Conservation (phyloP, 2,797 vertebrate genomes). For the Macrochelys suwanniensis region DNA sequence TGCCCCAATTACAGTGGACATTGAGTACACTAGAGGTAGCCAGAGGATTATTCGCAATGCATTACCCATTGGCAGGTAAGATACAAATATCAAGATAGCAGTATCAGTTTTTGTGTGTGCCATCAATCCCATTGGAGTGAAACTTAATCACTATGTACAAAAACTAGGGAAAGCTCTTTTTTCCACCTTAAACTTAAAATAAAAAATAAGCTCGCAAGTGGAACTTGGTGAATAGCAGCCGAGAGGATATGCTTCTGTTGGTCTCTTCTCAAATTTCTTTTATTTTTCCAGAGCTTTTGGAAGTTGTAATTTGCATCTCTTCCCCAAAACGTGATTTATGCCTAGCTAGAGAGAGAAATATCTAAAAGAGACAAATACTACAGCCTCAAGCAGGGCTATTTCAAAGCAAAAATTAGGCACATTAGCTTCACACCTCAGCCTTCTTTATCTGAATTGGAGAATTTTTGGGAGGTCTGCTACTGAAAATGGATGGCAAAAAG, state of each 20-base stretch:
- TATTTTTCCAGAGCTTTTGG: not conserved
- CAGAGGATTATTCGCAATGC: slow-evolving; percentile 99
- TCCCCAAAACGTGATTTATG: not conserved
- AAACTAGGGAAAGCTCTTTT: not conserved
- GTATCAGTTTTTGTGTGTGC: not conserved
- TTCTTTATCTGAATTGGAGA: not conserved
- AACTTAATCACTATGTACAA: not conserved
- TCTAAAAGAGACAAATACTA: not conserved
- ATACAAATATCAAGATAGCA: rapidly evolving
- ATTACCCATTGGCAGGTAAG: slow-evolving; percentile 94
- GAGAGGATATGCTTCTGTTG: not conserved
- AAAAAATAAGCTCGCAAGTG: not conserved
- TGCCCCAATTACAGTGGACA: slow-evolving; percentile 96
- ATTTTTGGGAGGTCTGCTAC: not conserved
- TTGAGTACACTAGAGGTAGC: slow-evolving; percentile 97
- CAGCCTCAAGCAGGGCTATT: not conserved
- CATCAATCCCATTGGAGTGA: not conserved
- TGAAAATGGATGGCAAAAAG: not conserved
- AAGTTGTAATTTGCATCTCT: not conserved
- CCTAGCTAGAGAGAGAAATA: not conserved
- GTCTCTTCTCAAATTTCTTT: not conserved
- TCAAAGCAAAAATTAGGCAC: not conserved
- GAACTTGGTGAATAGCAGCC: not conserved
- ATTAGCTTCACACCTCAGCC: not conserved
- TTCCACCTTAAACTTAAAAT: not conserved